A percentile compares a stretch with the other conserved stretches of the same genome.
phyloP scores from a whole-genome alignment of 2,113 vertebrate species.

The Gymnorhina tibicen region DNA sequence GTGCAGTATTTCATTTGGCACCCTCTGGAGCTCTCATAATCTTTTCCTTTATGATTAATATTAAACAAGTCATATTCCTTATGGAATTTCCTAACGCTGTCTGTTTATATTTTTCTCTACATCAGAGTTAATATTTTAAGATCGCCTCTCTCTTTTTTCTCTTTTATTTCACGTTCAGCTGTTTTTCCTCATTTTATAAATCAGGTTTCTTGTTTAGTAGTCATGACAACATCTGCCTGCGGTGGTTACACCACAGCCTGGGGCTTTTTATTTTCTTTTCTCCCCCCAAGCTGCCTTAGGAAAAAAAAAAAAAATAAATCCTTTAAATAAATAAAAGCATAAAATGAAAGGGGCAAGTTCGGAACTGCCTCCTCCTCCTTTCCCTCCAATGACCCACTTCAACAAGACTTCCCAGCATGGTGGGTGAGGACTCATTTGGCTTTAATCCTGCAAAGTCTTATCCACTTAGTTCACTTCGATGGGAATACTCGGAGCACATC shows the following conservation, averaged over 20 bases:
- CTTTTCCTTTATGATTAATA: conserved; percentile 66
- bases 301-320: not conserved
- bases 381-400: conserved; percentile 39
- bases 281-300: not conserved
- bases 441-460: conserved; percentile 44
- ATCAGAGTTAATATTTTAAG: conserved; percentile 52
- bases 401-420: conserved; percentile 51
- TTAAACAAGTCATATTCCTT: conserved; percentile 49
- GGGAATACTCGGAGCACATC: conserved; percentile 34
- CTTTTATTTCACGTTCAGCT: conserved; percentile 31
- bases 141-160: not conserved
- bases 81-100: conserved; percentile 44
- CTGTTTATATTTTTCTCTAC: conserved; percentile 55
- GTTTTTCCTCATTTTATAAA: conserved; percentile 55
- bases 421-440: conserved; percentile 58
- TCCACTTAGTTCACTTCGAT: conserved; percentile 52
- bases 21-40: not conserved
- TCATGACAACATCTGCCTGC: conserved; percentile 43
- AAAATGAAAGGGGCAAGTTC: conserved; percentile 34
- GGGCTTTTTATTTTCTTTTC: not conserved
- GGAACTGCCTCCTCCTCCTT: not conserved
- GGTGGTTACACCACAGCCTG: conserved; percentile 48
- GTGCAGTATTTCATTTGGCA: conserved; percentile 16
- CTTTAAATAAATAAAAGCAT: conserved; percentile 33
- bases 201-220: conserved; percentile 63